These are phyloP conservation scores for Caenorhabditis panamensis DNA, from an alignment of 2,888 invertebrate genomes.

Conservation along the genomic window DNA sequence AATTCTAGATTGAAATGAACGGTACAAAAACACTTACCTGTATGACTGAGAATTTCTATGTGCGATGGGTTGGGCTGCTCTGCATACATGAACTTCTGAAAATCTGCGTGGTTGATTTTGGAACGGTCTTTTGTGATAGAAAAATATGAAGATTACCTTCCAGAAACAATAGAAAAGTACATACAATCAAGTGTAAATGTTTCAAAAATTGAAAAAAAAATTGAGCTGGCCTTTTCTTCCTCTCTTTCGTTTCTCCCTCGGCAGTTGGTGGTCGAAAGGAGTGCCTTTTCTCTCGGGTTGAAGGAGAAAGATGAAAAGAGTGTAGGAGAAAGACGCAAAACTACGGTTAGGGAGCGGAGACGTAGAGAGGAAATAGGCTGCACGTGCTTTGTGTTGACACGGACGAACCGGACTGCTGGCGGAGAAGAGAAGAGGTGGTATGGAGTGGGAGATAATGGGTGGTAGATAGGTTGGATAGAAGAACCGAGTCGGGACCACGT, in stretches of 20 bases:
- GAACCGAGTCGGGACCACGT: neutral
- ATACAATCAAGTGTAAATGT: neutral
- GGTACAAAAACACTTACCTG: too few relatives aligned
- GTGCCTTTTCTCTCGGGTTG: slow-evolving; percentile 22
- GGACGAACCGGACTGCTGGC: slow-evolving; percentile 38
- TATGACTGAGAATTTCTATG: slow-evolving; percentile 58
- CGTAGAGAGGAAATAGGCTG: slow-evolving; percentile 51
- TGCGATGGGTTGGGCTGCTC: slow-evolving; percentile 42
- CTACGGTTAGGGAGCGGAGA: slow-evolving; percentile 3
- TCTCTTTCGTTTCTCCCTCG: neutral
- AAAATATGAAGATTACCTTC: too few relatives aligned
- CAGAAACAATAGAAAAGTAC: too few relatives aligned
- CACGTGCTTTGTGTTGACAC: slow-evolving; percentile 53
- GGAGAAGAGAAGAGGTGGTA: slow-evolving; percentile 6
- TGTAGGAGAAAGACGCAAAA: slow-evolving; percentile 10
- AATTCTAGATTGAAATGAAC: too few relatives aligned
- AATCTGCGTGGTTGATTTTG: neutral
- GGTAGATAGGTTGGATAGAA: neutral
- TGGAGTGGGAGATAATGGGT: slow-evolving; percentile 13
- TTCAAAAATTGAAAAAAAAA: neutral
- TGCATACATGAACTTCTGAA: slow-evolving; percentile 22
- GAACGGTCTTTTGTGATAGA: too few relatives aligned
- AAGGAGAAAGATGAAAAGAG: neutral
- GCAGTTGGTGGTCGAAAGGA: slow-evolving; percentile 44
- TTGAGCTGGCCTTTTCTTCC: slow-evolving; percentile 13